Percentiles rank a stretch among this genome's conserved stretches.
Conservation (phyloP, 2,888 invertebrate species). For the Yponomeuta malinellus region DNA sequence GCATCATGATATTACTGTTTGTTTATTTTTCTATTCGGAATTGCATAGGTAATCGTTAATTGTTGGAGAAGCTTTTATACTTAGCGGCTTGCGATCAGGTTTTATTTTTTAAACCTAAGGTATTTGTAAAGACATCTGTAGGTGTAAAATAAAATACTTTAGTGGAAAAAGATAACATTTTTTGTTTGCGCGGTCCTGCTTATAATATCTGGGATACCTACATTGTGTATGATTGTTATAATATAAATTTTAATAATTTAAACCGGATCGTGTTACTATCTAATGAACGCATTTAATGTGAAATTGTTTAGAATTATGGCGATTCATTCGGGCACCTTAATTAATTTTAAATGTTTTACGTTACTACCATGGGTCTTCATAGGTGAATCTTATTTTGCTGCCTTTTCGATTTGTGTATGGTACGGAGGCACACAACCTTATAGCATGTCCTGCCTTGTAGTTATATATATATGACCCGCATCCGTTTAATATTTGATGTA, state of each 20-base stretch:
- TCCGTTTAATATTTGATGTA: background rate
- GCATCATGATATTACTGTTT: constrained; percentile 30
- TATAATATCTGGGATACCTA: background rate
- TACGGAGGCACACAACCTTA: background rate
- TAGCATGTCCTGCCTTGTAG: background rate
- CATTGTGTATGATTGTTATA: constrained; percentile 2
- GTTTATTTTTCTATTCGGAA: constrained; percentile 45
- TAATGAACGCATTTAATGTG: constrained; percentile 42
- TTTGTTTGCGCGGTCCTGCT: constrained; percentile 31
- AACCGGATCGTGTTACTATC: constrained; percentile 22
- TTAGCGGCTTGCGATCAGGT: constrained; percentile 69
- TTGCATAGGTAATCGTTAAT: constrained; percentile 60
- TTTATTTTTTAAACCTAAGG: constrained; percentile 57
- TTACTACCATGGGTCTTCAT: background rate
- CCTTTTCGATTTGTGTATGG: background rate
- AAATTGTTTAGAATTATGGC: constrained; percentile 38
- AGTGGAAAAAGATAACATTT: constrained; percentile 48
- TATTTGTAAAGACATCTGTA: constrained; percentile 62
- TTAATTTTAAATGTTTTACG: constrained; percentile 40
- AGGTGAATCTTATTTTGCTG: background rate
- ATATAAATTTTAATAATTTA: constrained; percentile 25
- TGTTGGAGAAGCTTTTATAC: constrained; percentile 67
- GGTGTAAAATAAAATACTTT: constrained; percentile 69
- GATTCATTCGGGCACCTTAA: constrained; percentile 45
- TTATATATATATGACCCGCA: background rate